A percentile compares a stretch with the other conserved stretches of the same genome.
Evolutionary conservation across 2,113 vertebrate species (phyloP).

Genomic region (Eurystomus gularis): DNA sequence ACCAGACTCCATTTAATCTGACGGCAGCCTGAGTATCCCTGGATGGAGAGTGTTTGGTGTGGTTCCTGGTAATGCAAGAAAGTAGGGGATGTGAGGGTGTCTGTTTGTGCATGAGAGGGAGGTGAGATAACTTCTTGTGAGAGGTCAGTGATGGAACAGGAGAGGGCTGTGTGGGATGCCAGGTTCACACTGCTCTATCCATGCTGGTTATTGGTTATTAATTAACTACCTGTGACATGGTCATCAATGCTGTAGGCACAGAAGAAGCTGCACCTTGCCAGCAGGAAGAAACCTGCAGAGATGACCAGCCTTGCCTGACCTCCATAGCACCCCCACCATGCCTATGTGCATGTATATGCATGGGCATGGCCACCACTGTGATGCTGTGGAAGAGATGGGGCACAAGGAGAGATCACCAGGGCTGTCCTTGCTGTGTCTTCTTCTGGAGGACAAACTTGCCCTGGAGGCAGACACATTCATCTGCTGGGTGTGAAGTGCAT

Average conservation of each 20-base stretch:
- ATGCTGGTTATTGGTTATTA: neutral
- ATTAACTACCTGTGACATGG: neutral
- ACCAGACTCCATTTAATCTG: no score
- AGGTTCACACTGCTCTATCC: rapidly evolving
- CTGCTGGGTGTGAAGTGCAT: neutral
- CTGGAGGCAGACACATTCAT: neutral
- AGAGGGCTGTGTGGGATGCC: neutral
- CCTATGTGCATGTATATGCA: neutral
- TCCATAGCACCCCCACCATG: no score
- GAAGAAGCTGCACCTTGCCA: neutral
- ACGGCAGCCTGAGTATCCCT: no score
- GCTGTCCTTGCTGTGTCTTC: neutral
- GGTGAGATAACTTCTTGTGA: no score
- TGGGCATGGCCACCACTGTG: neutral
- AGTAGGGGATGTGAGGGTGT: neutral
- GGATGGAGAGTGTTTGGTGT: neutral
- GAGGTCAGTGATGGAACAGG: neutral
- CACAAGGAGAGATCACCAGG: neutral
- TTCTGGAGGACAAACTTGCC: neutral
- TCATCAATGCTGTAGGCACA: neutral
- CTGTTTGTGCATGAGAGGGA: neutral
- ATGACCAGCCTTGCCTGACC: neutral
- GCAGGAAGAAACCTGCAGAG: neutral
- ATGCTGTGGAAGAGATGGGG: neutral
- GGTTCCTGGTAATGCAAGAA: neutral